Evolutionary conservation across 2,888 invertebrate genomes (phyloP), one percentile per base, ranked within the genome.

Genomic region (Agrotis clavis): DNA sequence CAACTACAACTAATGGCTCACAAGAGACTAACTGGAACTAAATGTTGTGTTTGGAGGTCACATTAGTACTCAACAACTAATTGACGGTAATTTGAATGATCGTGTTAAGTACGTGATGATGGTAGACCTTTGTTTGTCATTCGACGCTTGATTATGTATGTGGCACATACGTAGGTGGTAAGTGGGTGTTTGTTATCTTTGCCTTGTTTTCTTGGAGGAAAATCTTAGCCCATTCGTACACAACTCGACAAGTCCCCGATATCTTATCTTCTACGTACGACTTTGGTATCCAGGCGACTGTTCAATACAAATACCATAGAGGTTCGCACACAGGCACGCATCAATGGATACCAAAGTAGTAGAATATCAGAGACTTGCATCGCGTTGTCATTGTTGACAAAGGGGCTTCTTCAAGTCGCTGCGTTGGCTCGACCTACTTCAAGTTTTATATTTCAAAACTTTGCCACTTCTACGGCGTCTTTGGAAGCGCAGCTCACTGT

Each of bases 101-200:
- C 48, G 72, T 68, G 72, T 59, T 81, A 82, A 84, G 19, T 80
- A 50, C 13, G 57, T 56, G 59, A 74, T 81, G 67, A 75, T 80
- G 53, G 67, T 19, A 59, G 69, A 69, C 77, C 70, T 81, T 67
- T 74, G 41, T 78, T 72, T 73, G 71, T 69, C 71, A 69, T 82
- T 78, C 25, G 50, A 51, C 68, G 50, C 71, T 53, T 64, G 7
- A 61, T 61, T 53, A 65, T 65, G 53, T 59, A 63, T 60, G 35
- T 68, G 30, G 25, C 50, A 67, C 54, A 59, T 81, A 63, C n/a
- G 61, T 78, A 54, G 45, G 54, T 56, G 16, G 19, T 30, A 41
- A 16, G 48, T 41, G 3, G 41, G 45, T 18, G 50, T 54, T 56
- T 41, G 6, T 51, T 50, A 57, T 56, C 21, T 53, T 50, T 57